phyloP scores from a whole-genome alignment of 2,797 vertebrate species.

The Platyrinchus mystaceus region DNA sequence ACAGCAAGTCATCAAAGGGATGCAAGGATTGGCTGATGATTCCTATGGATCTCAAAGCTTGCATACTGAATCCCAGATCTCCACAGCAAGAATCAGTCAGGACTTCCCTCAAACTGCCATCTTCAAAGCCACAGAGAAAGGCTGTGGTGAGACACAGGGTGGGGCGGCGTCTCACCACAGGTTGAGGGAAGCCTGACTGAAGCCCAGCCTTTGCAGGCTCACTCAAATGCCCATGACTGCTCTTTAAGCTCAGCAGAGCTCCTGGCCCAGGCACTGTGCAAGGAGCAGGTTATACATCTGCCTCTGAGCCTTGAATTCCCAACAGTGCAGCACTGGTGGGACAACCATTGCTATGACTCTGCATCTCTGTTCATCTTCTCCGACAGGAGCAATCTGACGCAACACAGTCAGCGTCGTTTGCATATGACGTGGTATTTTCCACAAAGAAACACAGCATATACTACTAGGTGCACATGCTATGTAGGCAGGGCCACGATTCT shows the following conservation, averaged over 20 bases:
- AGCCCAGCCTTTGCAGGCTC: background rate
- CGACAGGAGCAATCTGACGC: fast-evolving
- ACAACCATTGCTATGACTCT: fast-evolving
- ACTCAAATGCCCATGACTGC: background rate
- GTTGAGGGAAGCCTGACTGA: background rate
- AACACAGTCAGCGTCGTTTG: fast-evolving
- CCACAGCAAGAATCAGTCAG: background rate
- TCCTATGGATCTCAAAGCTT: background rate
- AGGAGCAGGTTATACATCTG: background rate
- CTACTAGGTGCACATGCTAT: fast-evolving
- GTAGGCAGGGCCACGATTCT: background rate
- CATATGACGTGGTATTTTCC: fast-evolving
- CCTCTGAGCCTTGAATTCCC: background rate
- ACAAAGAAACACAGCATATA: background rate
- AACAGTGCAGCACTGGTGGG: background rate
- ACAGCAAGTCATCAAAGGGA: background rate
- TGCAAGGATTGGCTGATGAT: background rate
- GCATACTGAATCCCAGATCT: background rate
- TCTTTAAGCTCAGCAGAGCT: background rate
- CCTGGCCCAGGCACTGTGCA: fast-evolving
- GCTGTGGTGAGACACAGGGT: background rate
- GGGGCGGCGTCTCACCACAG: background rate
- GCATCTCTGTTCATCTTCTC: background rate
- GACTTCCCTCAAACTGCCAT: background rate
- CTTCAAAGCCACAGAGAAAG: background rate